Evolutionary conservation across 2,888 invertebrate species (phyloP).

Genomic region (Caradrina kadenii): DNA sequence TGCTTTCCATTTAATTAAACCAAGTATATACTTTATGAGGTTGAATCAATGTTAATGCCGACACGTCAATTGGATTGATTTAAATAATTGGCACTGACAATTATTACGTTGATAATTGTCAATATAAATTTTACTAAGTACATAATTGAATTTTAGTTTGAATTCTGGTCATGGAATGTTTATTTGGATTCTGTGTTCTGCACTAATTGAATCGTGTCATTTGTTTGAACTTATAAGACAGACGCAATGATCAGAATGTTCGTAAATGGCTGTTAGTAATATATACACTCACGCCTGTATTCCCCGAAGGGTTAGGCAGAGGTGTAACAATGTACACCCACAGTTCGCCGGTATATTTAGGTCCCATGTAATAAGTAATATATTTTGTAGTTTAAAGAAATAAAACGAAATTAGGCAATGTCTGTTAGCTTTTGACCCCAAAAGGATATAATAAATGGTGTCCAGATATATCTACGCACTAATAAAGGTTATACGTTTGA

Average conservation of each 20-base stretch:
- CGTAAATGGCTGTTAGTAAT: not conserved
- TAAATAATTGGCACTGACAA: slow-evolving; percentile 46
- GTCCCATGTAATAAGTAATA: no score
- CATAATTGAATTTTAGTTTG: slow-evolving; percentile 32
- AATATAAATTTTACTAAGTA: slow-evolving; percentile 47
- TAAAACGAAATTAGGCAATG: not conserved
- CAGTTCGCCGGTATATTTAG: no score
- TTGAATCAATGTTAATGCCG: slow-evolving; percentile 51
- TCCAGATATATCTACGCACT: not conserved
- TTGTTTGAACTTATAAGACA: slow-evolving; percentile 21
- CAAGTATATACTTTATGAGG: slow-evolving; percentile 35
- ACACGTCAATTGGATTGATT: slow-evolving; percentile 44
- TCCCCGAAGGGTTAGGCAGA: no score
- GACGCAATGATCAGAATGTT: slow-evolving; percentile 25
- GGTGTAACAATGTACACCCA: no score
- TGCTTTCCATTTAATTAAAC: slow-evolving; percentile 9
- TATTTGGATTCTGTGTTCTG: slow-evolving; percentile 29
- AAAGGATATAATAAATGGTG: no score
- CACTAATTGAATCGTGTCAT: slow-evolving; percentile 28
- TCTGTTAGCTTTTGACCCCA: not conserved
- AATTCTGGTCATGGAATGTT: slow-evolving; percentile 38
- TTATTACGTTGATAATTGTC: slow-evolving; percentile 28
- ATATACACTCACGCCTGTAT: no score
- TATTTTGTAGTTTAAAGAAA: not conserved
- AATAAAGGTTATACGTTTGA: not conserved